These are phyloP conservation scores for Staurois parvus DNA, from an alignment of 2,797 vertebrate genomes.

Conservation along the genomic window DNA sequence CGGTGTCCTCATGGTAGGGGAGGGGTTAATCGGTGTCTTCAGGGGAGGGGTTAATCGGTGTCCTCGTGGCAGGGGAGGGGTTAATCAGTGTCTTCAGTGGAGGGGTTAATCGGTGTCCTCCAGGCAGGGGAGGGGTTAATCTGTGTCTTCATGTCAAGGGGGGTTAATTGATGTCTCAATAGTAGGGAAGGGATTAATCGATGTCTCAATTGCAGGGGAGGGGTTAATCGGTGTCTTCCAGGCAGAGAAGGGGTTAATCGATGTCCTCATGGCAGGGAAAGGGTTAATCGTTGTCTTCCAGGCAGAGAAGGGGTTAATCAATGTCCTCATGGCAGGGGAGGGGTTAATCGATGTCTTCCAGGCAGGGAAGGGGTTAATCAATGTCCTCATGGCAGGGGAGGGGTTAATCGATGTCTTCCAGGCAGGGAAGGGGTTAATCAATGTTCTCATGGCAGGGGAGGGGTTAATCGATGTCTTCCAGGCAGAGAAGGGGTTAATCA, in stretches of 20 bases:
- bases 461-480: neutral
- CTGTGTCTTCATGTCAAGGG: too few relatives aligned
- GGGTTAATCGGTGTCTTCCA: neutral
- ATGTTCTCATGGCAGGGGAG: neutral
- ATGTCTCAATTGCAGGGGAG: rapidly evolving
- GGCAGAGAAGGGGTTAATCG: neutral
- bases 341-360: neutral
- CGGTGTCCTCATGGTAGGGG: too few relatives aligned
- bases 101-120: neutral
- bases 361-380: too few relatives aligned
- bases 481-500: neutral
- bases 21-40: neutral
- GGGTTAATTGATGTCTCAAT: neutral
- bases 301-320: neutral
- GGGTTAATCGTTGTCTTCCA: neutral
- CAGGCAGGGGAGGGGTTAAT: neutral
- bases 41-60: neutral
- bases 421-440: neutral
- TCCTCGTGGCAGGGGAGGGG: neutral
- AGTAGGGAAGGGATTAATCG: neutral
- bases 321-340: too few relatives aligned
- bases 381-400: too few relatives aligned
- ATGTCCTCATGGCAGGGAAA: neutral
- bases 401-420: neutral
- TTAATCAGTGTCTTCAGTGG: neutral